Evolutionary conservation across 2,888 invertebrate genomes (phyloP).

Genomic region (Amphiduros pacificus): DNA sequence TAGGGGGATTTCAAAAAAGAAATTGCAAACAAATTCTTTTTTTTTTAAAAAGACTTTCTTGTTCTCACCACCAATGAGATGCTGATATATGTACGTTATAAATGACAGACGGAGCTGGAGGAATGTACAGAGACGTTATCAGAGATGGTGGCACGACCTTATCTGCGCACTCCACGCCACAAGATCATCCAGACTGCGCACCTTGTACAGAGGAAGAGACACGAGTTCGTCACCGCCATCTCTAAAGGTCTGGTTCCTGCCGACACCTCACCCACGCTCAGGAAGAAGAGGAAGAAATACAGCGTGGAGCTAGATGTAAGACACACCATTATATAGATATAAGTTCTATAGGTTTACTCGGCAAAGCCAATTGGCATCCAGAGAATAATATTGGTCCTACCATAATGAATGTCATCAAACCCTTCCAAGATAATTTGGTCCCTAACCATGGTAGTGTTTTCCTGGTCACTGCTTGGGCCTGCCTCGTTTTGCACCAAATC

Average conservation of each 20-base stretch:
- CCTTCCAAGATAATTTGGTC: no score
- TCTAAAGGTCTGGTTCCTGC: slow-evolving; percentile 62
- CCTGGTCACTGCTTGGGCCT: no score
- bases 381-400: no score
- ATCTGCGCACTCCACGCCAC: slow-evolving; percentile 67
- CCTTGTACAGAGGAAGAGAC: slow-evolving; percentile 66
- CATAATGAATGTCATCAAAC: no score
- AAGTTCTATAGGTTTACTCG: no score
- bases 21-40: neutral
- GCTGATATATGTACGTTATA: no score
- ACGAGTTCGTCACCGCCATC: slow-evolving; percentile 69
- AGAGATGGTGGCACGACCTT: slow-evolving; percentile 70
- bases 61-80: no score
- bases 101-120: slow-evolving; percentile 71
- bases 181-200: slow-evolving; percentile 69
- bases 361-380: no score
- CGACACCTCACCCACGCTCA: slow-evolving; percentile 68
- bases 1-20: no score
- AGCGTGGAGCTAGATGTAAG: slow-evolving; percentile 55
- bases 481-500: no score
- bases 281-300: slow-evolving; percentile 58
- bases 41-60: neutral
- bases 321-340: no score
- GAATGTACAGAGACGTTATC: slow-evolving; percentile 70
- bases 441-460: no score